Percentiles rank a stretch among this genome's conserved stretches.
Evolutionary conservation across 2,113 vertebrate genomes (phyloP).

Genomic region (Lanius collurio): DNA sequence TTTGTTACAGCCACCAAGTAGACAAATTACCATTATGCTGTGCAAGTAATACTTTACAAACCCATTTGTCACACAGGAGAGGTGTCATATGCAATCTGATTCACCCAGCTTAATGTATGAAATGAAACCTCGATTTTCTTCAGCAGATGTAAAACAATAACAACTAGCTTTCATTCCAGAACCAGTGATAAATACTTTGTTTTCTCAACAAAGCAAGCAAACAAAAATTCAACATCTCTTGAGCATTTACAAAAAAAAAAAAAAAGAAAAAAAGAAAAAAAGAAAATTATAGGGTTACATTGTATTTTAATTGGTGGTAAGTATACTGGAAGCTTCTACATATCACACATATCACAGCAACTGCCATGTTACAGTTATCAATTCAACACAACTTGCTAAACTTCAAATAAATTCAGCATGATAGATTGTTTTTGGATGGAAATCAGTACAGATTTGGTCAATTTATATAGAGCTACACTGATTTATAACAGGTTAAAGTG

Average conservation of each 20-base stretch:
- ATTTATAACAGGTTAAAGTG: not conserved
- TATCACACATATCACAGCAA: not conserved
- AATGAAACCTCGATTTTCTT: slow-evolving; percentile 46
- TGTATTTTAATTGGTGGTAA: not conserved
- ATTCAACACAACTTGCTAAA: not conserved
- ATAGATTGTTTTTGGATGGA: not conserved
- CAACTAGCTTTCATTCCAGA: not conserved
- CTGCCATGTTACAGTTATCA: not conserved
- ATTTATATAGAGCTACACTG: not conserved
- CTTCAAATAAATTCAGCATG: not conserved
- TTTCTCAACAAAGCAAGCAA: not conserved
- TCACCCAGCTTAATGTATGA: slow-evolving; percentile 37
- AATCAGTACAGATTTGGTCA: not conserved
- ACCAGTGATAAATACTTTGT: not conserved
- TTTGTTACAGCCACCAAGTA: slow-evolving; percentile 50
- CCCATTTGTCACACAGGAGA: slow-evolving; percentile 66
- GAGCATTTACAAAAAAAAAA: not conserved
- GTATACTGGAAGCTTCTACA: not conserved
- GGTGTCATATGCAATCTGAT: slow-evolving; percentile 59
- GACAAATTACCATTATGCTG: slow-evolving; percentile 58
- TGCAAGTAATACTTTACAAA: slow-evolving; percentile 61
- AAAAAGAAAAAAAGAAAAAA: not conserved
- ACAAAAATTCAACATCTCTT: not conserved
- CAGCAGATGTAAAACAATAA: not conserved
- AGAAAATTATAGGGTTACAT: not conserved